Base-by-base conservation (phyloP, 1,140 invertebrate species). In the Nephotettix cincticeps region DNA sequence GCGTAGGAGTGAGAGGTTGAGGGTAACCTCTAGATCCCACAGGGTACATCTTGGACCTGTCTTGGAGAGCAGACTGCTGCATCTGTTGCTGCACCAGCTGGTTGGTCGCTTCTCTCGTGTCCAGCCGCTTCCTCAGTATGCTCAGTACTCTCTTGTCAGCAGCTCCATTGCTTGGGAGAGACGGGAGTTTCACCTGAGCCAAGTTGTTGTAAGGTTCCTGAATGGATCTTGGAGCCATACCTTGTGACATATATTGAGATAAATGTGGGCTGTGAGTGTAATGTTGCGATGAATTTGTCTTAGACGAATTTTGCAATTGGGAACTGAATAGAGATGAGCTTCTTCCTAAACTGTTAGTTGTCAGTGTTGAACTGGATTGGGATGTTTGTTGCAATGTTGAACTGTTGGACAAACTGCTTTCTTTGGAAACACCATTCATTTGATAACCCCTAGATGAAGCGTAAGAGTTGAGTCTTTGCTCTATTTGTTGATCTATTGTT, bases 121-220 rank as follows among this genome's bases (percentile, higher is more conserved):
- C 89, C 71, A 91, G 80, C 77, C 86, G 91, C 72, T 86, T 89
- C 73, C 89, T 83, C 45, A 91, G 76, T 68, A 90, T 84, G 75
- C 85, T 90, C 64, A 90, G 78, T 19, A 90, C 88, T 47, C 86
- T 82, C 78, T 90, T 90, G 76, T 90, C 85, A 23, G 87, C 87
- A 19, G 85, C 84, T 21, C 71, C 58, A 68, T 45, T 47, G 28
- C 29, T 68, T 32, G 68, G 68, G 54, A 63, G 47, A 9, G 25
- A 27, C 1, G 51, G 32, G 36, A 45, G 21, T 32, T 43, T 58
- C 1, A 21, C 28, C 19, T 58, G 32, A 1, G 21, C 6, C 29
- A 27, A 11, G 9, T 61, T 54, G 21, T 70, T 30, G 29, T 58
- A 61, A 28, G 58, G 9, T 47, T 68, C 66, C 3, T 51, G 23